Conservation (phyloP, 1,140 invertebrate genomes). For the Drosophila seguyi region DNA sequence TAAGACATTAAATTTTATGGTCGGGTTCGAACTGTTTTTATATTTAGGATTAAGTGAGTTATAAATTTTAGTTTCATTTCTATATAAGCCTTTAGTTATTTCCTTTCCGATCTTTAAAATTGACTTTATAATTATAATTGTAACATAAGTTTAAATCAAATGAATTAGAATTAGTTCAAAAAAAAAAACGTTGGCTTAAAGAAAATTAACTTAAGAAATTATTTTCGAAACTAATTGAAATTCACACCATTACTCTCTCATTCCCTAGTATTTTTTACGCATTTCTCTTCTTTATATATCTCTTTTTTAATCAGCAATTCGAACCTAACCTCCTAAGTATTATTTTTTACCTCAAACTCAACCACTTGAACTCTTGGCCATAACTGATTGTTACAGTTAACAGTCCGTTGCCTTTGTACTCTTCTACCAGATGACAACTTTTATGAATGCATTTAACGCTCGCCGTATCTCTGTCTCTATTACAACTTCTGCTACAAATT, state of each 20-base stretch:
- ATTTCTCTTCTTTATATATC: background rate
- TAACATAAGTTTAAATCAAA: too few relatives aligned
- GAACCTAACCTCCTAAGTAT: background rate
- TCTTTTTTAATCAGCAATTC: too few relatives aligned
- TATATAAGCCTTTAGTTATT: too few relatives aligned
- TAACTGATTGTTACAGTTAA: conserved; percentile 11
- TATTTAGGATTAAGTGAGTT: too few relatives aligned
- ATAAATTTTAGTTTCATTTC: background rate
- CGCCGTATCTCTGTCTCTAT: conserved; percentile 9
- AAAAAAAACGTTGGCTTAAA: too few relatives aligned
- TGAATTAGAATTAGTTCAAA: too few relatives aligned
- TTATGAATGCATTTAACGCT: conserved; percentile 25
- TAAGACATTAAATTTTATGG: background rate
- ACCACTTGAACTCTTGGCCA: background rate
- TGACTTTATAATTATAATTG: too few relatives aligned
- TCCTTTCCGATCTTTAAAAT: too few relatives aligned
- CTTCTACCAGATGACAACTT: conserved; percentile 4
- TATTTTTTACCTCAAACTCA: background rate
- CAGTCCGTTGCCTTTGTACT: background rate
- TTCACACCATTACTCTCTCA: background rate
- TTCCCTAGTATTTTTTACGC: background rate
- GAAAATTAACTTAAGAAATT: too few relatives aligned
- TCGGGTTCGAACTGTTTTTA: background rate
- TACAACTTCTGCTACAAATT: conserved; percentile 34
- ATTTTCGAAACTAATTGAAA: background rate